Evolutionary conservation across 1,140 invertebrate species (phyloP), one percentile per base, ranked within the genome.

Genomic region (Tetragnatha versicolor): DNA sequence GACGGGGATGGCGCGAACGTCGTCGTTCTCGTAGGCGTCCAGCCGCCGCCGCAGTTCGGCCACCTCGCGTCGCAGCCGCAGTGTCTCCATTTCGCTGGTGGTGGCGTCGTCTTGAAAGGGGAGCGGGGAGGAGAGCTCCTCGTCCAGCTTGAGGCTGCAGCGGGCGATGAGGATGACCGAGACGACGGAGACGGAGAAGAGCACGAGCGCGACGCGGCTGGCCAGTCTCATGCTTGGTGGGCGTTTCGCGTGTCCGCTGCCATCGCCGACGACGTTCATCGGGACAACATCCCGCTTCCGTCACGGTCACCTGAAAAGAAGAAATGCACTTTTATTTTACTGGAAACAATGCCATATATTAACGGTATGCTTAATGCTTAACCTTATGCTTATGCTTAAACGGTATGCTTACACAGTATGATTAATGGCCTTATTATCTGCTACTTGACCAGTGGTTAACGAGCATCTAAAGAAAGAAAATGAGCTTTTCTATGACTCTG

Each of bases 1-100:
- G 14, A 80, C 27, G 3, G 72, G 72, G 22, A 80, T 76, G 1
- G 72, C 72, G 17, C 66, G 49, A 31, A 80, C 68, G 29, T 58
- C 72, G 4, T 77, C 79, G 9, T 61, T 77, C 12, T 76, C 63
- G n/a, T 31, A 39, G 0, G 20, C 9, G 6, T 68, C 55, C 17
- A 80, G 31, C n/a, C 70, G 58, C 39, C 35, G 68, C 33, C 45
- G 63, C n/a, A 80, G 33, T 1, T 61, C 37, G 2, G 29, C 85
- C 78, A 91, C 90, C 84, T 91, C 89, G 3, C 88, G 86, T 3
- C 88, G 89, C 10, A 91, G 86, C 75, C 88, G 84, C 70, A 89
- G 88, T n/a, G 89, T 87, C 84, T 90, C 89, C 22, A 86, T 85
- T 9, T 68, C 35, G 33, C 69, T 65, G 20, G 22, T 61, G 65